These are phyloP conservation scores for Corythornis vintsioides DNA, from an alignment of 2,113 vertebrate species.

Conservation along the genomic window DNA sequence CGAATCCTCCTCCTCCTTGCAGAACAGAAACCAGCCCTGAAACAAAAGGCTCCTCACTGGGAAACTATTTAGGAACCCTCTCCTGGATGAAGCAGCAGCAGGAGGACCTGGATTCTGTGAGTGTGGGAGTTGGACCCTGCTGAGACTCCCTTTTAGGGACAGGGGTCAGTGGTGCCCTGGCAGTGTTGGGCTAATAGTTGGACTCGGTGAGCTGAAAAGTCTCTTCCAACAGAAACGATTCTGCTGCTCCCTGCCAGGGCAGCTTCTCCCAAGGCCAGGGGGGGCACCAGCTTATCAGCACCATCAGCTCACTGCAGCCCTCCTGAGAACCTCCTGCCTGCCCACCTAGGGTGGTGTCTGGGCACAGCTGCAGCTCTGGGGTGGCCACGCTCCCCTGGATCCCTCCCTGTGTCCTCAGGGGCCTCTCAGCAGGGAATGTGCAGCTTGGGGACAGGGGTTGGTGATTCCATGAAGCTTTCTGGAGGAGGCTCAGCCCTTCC, in stretches of 20 bases:
- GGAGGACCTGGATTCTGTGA: neutral
- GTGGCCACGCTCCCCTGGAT: neutral
- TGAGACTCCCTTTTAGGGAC: too few relatives aligned
- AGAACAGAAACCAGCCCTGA: neutral
- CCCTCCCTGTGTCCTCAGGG: neutral
- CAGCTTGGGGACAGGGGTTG: neutral
- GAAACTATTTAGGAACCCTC: neutral
- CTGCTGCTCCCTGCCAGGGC: too few relatives aligned
- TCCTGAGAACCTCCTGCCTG: fast-evolving
- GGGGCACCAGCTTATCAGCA: fast-evolving
- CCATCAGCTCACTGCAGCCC: fast-evolving
- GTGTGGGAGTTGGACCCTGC: too few relatives aligned
- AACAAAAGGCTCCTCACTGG: fast-evolving
- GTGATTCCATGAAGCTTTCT: neutral
- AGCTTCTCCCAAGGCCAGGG: fast-evolving
- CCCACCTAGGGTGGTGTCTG: fast-evolving
- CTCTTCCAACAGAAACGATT: too few relatives aligned
- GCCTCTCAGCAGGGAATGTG: neutral
- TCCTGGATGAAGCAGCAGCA: neutral
- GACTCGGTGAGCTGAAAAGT: too few relatives aligned
- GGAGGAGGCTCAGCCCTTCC: neutral
- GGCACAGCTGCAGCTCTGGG: fast-evolving
- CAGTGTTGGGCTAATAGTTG: too few relatives aligned
- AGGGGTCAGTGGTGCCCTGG: too few relatives aligned
- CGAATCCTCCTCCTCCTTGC: neutral